Evolutionary conservation across 2,888 invertebrate genomes (phyloP), one percentile per base, ranked within the genome.

Genomic region (Hedychridium roseum): DNA sequence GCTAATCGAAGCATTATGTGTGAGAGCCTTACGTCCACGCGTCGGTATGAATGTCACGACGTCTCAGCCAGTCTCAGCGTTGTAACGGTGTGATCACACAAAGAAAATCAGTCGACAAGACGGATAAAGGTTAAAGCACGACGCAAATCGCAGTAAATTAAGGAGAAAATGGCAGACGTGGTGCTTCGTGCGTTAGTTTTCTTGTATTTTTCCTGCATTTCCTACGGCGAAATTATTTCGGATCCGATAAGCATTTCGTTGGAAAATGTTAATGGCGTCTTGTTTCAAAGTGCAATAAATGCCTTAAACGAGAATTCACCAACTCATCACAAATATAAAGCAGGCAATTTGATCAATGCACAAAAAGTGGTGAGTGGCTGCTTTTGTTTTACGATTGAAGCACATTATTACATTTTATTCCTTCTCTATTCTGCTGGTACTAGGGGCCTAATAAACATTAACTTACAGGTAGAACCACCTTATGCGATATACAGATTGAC

Each of bases 281-380:
- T 75, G 2, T 43, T 71, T 17, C 61, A 65, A 45, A 70, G 60
- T 50, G 76, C 76, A 12, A 54, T 74, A 16, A 60, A 58, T 45
- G 64, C 66, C 6, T 49, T 76, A 15, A 73, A 73, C 44, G 61
- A 66, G 7, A 42, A 71, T 59, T 70, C 71, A 6, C 68, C 70
- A 9, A 71, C 68, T 6, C 58, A 60, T 38, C 70, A 68, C 15
- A 63, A 62, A 3, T 74, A 74, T 50, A 65, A 60, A 51, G 64
- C 62, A 44, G 74, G 70, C 50, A 64, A 68, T 44, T 64, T 76
- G 41, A 70, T 74, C 47, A 67, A 51, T 37, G 73, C 71, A 12
- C 73, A 74, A 47, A 71, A 70, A 66, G 48, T 70, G 66, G 76
- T 76, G 64, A 58, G 58, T 51, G 15, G 16, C 3, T 14, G 5